phyloP scores from a whole-genome alignment of 2,888 invertebrate genomes.

The Drosophila phalerata region DNA sequence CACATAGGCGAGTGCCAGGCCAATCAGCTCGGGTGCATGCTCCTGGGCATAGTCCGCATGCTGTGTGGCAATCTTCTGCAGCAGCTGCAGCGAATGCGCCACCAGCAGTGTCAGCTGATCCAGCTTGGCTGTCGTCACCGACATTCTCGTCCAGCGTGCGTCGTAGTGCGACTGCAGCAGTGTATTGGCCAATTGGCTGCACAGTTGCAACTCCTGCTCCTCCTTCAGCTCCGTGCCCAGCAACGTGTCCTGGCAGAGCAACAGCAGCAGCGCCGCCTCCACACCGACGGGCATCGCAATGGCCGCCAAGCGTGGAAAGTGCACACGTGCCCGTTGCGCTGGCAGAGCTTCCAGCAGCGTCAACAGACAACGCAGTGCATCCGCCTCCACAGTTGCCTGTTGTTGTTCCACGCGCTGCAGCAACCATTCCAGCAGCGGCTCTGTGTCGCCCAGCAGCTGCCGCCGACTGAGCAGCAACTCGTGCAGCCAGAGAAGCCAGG shows the following conservation, averaged over 20 bases:
- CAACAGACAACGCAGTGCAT: slow-evolving; percentile 35
- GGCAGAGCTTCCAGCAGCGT: slow-evolving; percentile 33
- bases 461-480: slow-evolving; percentile 48
- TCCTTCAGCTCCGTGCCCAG: slow-evolving; percentile 15
- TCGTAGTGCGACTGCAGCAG: slow-evolving; percentile 45
- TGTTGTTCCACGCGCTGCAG: slow-evolving; percentile 28
- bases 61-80: slow-evolving; percentile 77
- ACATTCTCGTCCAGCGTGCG: slow-evolving; percentile 10
- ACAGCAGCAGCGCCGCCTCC: slow-evolving; percentile 31
- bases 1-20: slow-evolving; percentile 87
- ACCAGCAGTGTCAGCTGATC: slow-evolving; percentile 30
- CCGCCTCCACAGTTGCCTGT: neutral
- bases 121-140: neutral
- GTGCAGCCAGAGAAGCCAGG: slow-evolving; percentile 60
- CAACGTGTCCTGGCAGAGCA: slow-evolving; percentile 48
- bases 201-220: slow-evolving; percentile 3
- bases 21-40: slow-evolving; percentile 87
- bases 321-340: neutral
- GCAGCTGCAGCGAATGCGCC: slow-evolving; percentile 56
- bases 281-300: slow-evolving; percentile 11
- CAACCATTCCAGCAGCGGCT: slow-evolving; percentile 49
- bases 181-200: slow-evolving; percentile 30
- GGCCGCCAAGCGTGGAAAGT: slow-evolving; percentile 23
- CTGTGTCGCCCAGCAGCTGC: slow-evolving; percentile 29
- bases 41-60: slow-evolving; percentile 79